phyloP scores from a whole-genome alignment of 2,888 invertebrate genomes.

The Eilema caniola region DNA sequence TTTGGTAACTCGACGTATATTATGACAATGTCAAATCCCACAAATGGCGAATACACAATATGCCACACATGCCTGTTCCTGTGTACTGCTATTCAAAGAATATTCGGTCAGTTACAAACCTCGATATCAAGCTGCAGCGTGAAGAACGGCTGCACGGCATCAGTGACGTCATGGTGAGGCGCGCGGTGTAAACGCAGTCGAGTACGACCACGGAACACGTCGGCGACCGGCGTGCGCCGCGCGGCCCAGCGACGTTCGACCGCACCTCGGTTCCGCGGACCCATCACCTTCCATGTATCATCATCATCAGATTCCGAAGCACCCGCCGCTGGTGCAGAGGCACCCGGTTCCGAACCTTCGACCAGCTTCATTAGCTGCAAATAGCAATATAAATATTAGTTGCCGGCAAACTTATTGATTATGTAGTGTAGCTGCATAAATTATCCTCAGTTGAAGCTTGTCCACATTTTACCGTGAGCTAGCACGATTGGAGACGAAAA shows the following conservation, averaged over 20 bases:
- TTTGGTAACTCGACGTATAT: too few species aligned
- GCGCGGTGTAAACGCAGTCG: constrained; percentile 93
- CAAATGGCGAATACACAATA: too few species aligned
- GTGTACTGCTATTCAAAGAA: too few species aligned
- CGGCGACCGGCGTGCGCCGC: constrained; percentile 94
- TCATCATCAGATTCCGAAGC: constrained; percentile 78
- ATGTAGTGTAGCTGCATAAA: background rate
- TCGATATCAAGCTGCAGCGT: constrained; percentile 98
- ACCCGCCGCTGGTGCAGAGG: constrained; percentile 65
- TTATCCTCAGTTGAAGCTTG: too few species aligned
- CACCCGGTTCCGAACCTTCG: constrained; percentile 79
- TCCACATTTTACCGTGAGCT: too few species aligned
- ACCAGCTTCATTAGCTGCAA: constrained; percentile 87
- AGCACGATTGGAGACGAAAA: background rate
- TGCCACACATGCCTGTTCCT: too few species aligned
- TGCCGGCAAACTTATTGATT: background rate
- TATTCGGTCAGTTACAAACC: constrained; percentile 76
- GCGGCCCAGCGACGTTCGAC: constrained; percentile 93
- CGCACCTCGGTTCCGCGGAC: constrained; percentile 94
- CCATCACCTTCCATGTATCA: constrained; percentile 93
- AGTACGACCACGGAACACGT: constrained; percentile 97
- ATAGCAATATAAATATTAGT: background rate
- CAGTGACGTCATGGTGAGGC: constrained; percentile 90
- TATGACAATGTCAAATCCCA: too few species aligned
- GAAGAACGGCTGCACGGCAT: constrained; percentile 98